These are phyloP conservation scores for Iphiclides podalirius DNA, from an alignment of 2,888 invertebrate genomes.

Conservation along the genomic window DNA sequence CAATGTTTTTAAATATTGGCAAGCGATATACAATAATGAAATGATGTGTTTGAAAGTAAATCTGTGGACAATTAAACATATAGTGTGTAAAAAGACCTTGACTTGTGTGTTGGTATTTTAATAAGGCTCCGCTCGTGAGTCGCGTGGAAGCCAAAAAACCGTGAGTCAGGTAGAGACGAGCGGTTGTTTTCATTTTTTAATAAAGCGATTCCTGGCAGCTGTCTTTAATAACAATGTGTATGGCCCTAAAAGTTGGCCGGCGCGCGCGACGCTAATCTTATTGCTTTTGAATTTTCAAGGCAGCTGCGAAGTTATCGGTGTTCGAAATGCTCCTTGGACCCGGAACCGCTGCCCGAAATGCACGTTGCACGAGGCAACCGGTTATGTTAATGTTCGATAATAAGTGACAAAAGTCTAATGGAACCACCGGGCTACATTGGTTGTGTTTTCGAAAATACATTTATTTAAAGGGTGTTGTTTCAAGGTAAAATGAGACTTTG, in stretches of 20 bases:
- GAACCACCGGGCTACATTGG: not conserved
- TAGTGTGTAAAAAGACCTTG: too few species aligned
- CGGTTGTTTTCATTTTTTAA: slow-evolving; percentile 41
- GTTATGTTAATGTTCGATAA: slow-evolving; percentile 21
- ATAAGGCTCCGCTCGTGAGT: slow-evolving; percentile 25
- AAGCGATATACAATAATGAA: too few species aligned
- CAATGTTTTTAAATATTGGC: too few species aligned
- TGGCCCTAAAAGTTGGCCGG: slow-evolving; percentile 46
- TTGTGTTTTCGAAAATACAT: too few species aligned
- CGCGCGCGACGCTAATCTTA: slow-evolving; percentile 51
- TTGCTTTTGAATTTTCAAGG: slow-evolving; percentile 42
- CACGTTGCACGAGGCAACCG: slow-evolving; percentile 11
- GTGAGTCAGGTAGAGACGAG: slow-evolving; percentile 46
- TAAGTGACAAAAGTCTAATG: slow-evolving; percentile 24
- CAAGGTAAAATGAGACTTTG: too few species aligned
- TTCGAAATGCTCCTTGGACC: slow-evolving; percentile 28
- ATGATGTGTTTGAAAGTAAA: too few species aligned
- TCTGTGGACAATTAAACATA: too few species aligned
- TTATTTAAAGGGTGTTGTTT: too few species aligned
- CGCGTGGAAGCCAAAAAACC: slow-evolving; percentile 45
- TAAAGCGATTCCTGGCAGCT: slow-evolving; percentile 58
- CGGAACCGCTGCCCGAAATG: slow-evolving; percentile 17
- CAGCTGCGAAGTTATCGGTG: slow-evolving; percentile 45
- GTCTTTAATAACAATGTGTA: slow-evolving; percentile 61
- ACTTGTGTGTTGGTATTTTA: slow-evolving; percentile 1